Base-by-base conservation (phyloP, 2,888 invertebrate genomes). In the Selenia dentaria region DNA sequence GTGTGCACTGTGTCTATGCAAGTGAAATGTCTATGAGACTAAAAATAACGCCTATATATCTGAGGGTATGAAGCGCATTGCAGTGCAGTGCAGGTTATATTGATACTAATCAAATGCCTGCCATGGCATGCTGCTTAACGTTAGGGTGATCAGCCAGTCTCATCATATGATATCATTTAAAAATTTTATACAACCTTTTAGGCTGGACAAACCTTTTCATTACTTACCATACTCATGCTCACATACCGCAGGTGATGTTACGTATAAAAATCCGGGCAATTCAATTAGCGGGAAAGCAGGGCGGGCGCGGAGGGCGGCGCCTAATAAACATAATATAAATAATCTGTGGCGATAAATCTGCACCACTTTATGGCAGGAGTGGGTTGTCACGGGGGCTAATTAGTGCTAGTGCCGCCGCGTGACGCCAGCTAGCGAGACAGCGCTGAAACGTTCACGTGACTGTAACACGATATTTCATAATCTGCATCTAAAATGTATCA, bases 241-340 rank as follows among this genome's bases (percentile, higher is more conserved):
- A 34, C 27, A 39, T 31, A 25, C 74, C 71, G 65, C 67, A 85
- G 85, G 84, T 85, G 76, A 25, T 83, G 76, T 28, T 20, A 73
- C 70, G 68, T 79, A 85, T 82, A 84, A 88, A 85, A 88, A 88
- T 88, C 88, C 74, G 67, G 67, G 87, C 82, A 82, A 89, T 90
- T 90, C 88, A 90, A 90, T 90, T 89, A 90, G 81, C 67, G 72
- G 79, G 78, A 88, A 88, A 87, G 88, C 85, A 68, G 72, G 81
- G 71, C 70, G 73, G 75, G 75, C 55, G 68, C 64, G 73, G 74
- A 74, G 80, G 84, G 86, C 76, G 81, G 79, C 74, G 86, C 73
- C 87, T 89, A 87, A 88, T 89, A 89, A 89, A 88, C 88, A 88
- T 89, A 89, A 89, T 89, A 89, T 89, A 89, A 90, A 88, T 90